Evolutionary conservation across 2,888 invertebrate species (phyloP).

Genomic region (Cordylochernes scorpioides): DNA sequence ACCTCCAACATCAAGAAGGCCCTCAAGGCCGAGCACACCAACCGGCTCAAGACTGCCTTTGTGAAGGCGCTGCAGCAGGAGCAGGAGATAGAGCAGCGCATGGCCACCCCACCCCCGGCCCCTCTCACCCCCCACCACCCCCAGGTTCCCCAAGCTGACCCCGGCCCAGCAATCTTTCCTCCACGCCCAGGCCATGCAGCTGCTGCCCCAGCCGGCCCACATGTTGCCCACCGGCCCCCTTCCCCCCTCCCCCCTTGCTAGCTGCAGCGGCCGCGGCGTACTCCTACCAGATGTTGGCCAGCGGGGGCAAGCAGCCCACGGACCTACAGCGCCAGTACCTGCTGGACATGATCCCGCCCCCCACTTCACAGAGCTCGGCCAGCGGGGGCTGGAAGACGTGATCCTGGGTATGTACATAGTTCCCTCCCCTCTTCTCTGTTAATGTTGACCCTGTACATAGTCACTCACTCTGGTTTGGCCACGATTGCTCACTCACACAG

Average conservation of each 20-base stretch:
- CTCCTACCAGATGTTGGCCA: constrained; percentile 20
- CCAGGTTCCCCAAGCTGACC: constrained; percentile 26
- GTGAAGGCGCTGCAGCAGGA: constrained; percentile 92
- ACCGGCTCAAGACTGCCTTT: constrained; percentile 87
- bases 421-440: not conserved
- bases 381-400: constrained; percentile 14
- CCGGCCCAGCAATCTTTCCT: constrained; percentile 14
- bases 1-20: constrained; percentile 91
- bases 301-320: constrained; percentile 17
- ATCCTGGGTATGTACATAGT: constrained; percentile 6
- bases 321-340: constrained; percentile 64
- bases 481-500: not conserved
- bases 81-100: constrained; percentile 80
- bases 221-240: constrained; percentile 50
- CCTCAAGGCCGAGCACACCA: constrained; percentile 88
- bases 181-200: constrained; percentile 15
- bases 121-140: constrained; percentile 26
- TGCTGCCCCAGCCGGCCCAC: constrained; percentile 44
- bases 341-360: constrained; percentile 68
- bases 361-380: constrained; percentile 20
- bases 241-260: too few species aligned
- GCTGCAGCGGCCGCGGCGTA: constrained; percentile 29
- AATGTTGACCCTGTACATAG: not conserved
- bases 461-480: not conserved
- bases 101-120: constrained; percentile 25